phyloP scores from a whole-genome alignment of 1,140 invertebrate species.

The Meloidogyne floridensis region DNA sequence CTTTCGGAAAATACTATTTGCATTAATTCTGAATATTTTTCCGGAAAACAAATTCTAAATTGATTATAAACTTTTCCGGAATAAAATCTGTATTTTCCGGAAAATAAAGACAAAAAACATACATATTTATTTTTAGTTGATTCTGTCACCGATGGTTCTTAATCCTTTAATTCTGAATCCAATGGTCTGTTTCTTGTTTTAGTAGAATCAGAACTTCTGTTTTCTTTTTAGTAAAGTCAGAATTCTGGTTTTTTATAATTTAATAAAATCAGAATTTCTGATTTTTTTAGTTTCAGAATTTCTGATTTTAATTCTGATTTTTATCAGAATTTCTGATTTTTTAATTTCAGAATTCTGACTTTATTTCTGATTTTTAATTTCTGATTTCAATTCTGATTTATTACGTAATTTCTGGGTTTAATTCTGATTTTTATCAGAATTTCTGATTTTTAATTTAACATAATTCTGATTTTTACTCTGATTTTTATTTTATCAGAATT shows the following conservation, averaged over 20 bases:
- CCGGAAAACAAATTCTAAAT: too few relatives aligned
- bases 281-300: too few relatives aligned
- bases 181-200: slow-evolving; percentile 33
- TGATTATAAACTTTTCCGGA: too few relatives aligned
- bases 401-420: too few relatives aligned
- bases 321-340: slow-evolving; percentile 43
- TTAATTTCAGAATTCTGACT: slow-evolving; percentile 46
- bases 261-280: slow-evolving; percentile 8
- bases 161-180: slow-evolving; percentile 46
- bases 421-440: background rate
- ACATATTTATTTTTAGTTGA: slow-evolving; percentile 43
- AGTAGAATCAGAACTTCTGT: background rate
- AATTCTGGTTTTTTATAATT: slow-evolving; percentile 12
- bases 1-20: too few relatives aligned
- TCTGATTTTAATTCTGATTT: slow-evolving; percentile 36
- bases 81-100: slow-evolving; percentile 32
- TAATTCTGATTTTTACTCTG: too few relatives aligned
- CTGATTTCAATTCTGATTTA: background rate
- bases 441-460: too few relatives aligned
- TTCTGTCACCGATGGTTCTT: slow-evolving; percentile 55
- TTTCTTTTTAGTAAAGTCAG: slow-evolving; percentile 4
- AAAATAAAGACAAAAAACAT: slow-evolving; percentile 7
- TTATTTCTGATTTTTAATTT: slow-evolving; percentile 48
- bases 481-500: too few relatives aligned
- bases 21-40: too few relatives aligned